Conservation (phyloP, 2,113 vertebrate genomes). For the Hippocampus abdominalis region DNA sequence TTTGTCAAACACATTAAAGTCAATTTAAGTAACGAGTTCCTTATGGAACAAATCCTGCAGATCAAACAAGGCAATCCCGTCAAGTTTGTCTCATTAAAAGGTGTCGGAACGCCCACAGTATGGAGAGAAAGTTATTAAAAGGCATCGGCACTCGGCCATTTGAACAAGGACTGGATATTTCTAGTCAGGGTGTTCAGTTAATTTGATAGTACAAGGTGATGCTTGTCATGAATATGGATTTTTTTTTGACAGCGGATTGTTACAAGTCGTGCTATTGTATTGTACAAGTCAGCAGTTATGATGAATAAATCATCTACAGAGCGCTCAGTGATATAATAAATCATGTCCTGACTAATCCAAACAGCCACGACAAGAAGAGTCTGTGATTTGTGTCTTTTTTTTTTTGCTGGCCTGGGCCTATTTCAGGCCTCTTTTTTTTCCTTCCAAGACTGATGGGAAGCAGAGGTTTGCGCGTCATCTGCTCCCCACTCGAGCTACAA, state of each 20-base stretch:
- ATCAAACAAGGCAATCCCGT: neutral
- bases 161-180: neutral
- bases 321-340: neutral
- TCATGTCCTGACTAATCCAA: slow-evolving; percentile 19
- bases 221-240: neutral
- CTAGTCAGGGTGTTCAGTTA: neutral
- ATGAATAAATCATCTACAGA: neutral
- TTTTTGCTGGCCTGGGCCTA: slow-evolving; percentile 34
- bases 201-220: neutral
- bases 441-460: slow-evolving; percentile 32
- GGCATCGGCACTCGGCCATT: neutral
- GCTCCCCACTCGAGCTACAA: slow-evolving; percentile 36
- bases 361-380: slow-evolving; percentile 37
- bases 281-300: neutral
- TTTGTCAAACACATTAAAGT: neutral
- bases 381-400: slow-evolving; percentile 39
- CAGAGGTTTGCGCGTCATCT: slow-evolving; percentile 63
- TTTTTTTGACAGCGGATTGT: too few relatives aligned
- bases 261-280: neutral
- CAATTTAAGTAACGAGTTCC: neutral
- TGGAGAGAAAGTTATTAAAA: neutral
- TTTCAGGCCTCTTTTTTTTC: slow-evolving; percentile 37
- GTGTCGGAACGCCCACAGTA: neutral
- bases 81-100: neutral
- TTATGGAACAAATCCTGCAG: slow-evolving; percentile 1